A percentile compares a stretch with the other conserved stretches of the same genome.
These are phyloP conservation scores for Channallabes apus DNA, from an alignment of 2,797 vertebrate genomes.

Conservation along the genomic window DNA sequence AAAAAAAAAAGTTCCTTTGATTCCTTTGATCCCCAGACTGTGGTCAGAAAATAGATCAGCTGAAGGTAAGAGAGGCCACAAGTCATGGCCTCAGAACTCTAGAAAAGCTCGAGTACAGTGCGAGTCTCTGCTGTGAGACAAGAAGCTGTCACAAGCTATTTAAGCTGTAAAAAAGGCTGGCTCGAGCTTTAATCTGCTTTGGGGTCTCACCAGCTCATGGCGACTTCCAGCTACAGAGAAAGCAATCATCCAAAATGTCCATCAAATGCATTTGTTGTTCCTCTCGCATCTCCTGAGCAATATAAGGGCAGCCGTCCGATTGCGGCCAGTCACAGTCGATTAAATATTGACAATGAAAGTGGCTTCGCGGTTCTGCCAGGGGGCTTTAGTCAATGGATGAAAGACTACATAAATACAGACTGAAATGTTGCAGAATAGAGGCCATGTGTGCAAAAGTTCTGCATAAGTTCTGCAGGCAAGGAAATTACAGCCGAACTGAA, in stretches of 20 bases:
- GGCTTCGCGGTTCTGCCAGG: slow-evolving; percentile 24
- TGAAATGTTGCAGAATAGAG: slow-evolving; percentile 32
- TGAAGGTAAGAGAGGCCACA: slow-evolving; percentile 21
- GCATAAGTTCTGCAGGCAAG: neutral
- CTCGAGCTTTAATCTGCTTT: slow-evolving; percentile 66
- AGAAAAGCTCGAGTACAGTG: slow-evolving; percentile 38
- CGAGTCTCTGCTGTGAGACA: slow-evolving; percentile 53
- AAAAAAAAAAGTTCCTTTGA: slow-evolving; percentile 19
- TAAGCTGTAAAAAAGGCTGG: slow-evolving; percentile 53
- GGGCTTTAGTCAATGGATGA: slow-evolving; percentile 40
- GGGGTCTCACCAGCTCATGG: slow-evolving; percentile 59
- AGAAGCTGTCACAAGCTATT: slow-evolving; percentile 69
- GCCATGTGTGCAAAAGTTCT: slow-evolving; percentile 22
- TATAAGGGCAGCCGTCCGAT: slow-evolving; percentile 43
- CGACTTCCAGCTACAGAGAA: slow-evolving; percentile 67
- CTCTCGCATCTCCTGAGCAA: slow-evolving; percentile 47
- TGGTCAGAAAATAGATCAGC: slow-evolving; percentile 27
- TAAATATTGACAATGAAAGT: slow-evolving; percentile 54
- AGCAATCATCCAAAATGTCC: slow-evolving; percentile 65
- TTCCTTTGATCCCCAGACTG: slow-evolving; percentile 27
- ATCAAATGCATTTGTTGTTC: slow-evolving; percentile 59
- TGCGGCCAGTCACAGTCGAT: slow-evolving; percentile 50
- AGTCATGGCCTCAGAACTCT: slow-evolving; percentile 26
- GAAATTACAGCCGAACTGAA: neutral
- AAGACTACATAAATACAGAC: slow-evolving; percentile 45